These are phyloP conservation scores for Drosophila melanosoma DNA, from an alignment of 2,888 invertebrate species.

Conservation along the genomic window DNA sequence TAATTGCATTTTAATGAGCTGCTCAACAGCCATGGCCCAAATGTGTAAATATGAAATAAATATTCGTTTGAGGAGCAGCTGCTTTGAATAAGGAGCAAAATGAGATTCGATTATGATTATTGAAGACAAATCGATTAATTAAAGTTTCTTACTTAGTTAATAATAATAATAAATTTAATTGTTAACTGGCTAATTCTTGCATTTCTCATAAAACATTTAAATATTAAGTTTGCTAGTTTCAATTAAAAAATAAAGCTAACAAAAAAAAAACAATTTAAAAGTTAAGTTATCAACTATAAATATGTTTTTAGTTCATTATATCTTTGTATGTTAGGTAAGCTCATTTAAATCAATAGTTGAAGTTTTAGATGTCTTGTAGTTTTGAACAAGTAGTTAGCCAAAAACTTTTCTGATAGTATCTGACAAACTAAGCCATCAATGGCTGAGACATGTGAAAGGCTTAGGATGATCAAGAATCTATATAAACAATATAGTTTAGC, in stretches of 20 bases:
- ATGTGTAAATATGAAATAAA: not conserved
- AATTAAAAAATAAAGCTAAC: not conserved
- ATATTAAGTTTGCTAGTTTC: not conserved
- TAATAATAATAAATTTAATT: too few species aligned
- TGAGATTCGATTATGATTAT: not conserved
- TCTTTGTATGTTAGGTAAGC: not conserved
- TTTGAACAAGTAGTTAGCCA: not conserved
- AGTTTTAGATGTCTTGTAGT: not conserved
- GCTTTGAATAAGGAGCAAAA: not conserved
- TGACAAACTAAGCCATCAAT: not conserved
- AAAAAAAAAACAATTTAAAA: not conserved
- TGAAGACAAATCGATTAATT: not conserved
- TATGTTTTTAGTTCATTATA: not conserved
- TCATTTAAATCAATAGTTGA: not conserved
- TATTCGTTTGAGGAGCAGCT: not conserved
- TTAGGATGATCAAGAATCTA: not conserved
- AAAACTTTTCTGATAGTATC: not conserved
- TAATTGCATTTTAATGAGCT: not conserved
- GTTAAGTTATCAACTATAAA: not conserved
- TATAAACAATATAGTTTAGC: not conserved
- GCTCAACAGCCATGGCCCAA: not conserved
- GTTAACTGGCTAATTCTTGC: not conserved
- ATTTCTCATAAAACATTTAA: not conserved
- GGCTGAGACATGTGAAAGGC: not conserved
- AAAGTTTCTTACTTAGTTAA: not conserved